Base-by-base conservation (phyloP, 2,888 invertebrate genomes). In the Cordylochernes scorpioides region DNA sequence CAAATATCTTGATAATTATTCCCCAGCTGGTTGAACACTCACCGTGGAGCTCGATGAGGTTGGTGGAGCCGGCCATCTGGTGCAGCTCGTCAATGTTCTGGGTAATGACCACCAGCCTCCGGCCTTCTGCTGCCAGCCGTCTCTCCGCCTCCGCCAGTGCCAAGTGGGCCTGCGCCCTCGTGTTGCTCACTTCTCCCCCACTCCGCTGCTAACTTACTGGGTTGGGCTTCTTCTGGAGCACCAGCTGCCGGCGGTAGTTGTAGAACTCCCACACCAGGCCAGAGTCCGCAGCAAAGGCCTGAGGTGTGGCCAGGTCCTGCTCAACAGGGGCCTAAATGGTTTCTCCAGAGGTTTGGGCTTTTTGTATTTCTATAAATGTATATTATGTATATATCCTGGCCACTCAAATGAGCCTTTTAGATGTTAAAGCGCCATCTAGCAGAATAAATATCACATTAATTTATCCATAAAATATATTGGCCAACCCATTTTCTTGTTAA, bases 251-350 rank as follows among this genome's bases (percentile, higher is more conserved):
- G 39, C 78, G 60, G 46, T 77, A 74, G 46, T 77, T 74, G 49
- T 80, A 80, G 54, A 80, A 80, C 51, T 80, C 77, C 80, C 80
- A 80, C 17, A 82, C 78, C 16, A 78, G 55, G 15, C 71, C 67
- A 0, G 78, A 77, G 46, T 67, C 66, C 4, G 58, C 54, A 30
- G 50, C 51, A 49, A 78, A 78, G 1, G 74, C 73, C 44, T 60
- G 58, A 15, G 69, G 70, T 9, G 69, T 68, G 10, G 58, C 58
- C 21, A 58, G 39, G 32, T 54, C 47, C 50, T 54, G 32, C 1
- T 29, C 15, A 12, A 5, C 5, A 31, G 24, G n/a, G n/a, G n/a
- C n/a, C n/a, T n/a, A n/a, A n/a, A n/a, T n/a, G n/a, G n/a, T n/a
- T n/a, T n/a, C n/a, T n/a, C n/a, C n/a, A n/a, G n/a, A n/a, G n/a